Conservation (phyloP, 2,888 invertebrate species). For the Mantis religiosa region DNA sequence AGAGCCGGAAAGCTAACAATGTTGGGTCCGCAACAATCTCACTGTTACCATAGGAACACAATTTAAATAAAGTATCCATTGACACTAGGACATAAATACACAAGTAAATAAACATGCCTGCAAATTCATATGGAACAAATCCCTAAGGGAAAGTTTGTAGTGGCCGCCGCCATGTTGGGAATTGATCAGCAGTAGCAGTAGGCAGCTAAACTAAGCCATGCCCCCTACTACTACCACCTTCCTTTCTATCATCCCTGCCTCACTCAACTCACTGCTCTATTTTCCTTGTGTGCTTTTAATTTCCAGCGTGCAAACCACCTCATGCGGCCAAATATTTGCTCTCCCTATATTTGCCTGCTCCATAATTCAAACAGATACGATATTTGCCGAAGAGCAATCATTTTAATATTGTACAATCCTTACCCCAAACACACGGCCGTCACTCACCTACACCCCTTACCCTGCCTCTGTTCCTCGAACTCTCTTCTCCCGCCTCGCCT, state of each 20-base stretch:
- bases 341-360: conserved; percentile 60
- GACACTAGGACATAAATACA: not conserved
- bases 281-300: conserved; percentile 63
- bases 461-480: not conserved
- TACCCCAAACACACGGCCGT: conserved; percentile 34
- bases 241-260: conserved; percentile 39
- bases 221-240: not conserved
- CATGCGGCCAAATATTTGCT: conserved; percentile 56
- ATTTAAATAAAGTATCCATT: not conserved
- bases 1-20: not conserved
- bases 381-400: conserved; percentile 62
- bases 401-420: conserved; percentile 53
- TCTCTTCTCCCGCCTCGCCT: not conserved
- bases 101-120: not conserved
- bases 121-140: not conserved
- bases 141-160: not conserved
- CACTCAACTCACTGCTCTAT: conserved; percentile 50
- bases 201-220: conserved; percentile 7
- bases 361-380: conserved; percentile 60
- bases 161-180: not conserved
- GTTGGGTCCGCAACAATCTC: not conserved
- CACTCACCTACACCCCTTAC: conserved; percentile 8
- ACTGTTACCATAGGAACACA: not conserved
- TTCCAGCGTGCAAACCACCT: conserved; percentile 62
- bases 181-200: not conserved